These are phyloP conservation scores for Epizoanthus rinbou DNA, from an alignment of 92 coral and sea anemone genomes.

Conservation along the genomic window DNA sequence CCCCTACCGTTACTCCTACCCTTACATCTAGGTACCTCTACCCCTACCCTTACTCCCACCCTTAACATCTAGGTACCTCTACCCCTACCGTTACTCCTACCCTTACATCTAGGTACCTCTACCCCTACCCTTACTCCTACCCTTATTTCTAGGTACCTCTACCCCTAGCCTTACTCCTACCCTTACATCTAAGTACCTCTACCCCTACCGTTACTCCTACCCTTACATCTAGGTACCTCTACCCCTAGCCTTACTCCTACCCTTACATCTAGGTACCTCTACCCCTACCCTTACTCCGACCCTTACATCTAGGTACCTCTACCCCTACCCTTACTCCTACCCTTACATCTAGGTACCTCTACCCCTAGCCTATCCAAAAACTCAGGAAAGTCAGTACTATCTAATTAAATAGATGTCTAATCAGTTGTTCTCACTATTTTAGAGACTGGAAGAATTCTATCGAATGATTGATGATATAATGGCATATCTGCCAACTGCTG, in stretches of 20 bases:
- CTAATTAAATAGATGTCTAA: neutral
- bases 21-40: neutral
- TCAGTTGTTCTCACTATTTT: neutral
- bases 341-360: too few relatives aligned
- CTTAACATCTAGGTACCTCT: neutral
- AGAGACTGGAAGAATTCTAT: slow-evolving; percentile 87
- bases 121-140: neutral
- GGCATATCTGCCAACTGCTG: slow-evolving; percentile 65
- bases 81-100: neutral
- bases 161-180: neutral
- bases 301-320: too few relatives aligned
- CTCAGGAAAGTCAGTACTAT: too few relatives aligned
- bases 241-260: neutral
- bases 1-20: neutral
- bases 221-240: neutral
- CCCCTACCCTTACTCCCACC: too few relatives aligned
- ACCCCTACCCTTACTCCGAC: neutral
- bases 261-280: neutral
- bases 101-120: neutral
- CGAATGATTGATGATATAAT: slow-evolving; percentile 70
- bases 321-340: too few relatives aligned
- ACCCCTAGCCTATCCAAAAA: too few relatives aligned
- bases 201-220: neutral
- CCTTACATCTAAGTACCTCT: neutral
- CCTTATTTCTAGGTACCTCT: neutral